Conservation (phyloP, 2,797 vertebrate species). For the Vespertilio murinus region DNA sequence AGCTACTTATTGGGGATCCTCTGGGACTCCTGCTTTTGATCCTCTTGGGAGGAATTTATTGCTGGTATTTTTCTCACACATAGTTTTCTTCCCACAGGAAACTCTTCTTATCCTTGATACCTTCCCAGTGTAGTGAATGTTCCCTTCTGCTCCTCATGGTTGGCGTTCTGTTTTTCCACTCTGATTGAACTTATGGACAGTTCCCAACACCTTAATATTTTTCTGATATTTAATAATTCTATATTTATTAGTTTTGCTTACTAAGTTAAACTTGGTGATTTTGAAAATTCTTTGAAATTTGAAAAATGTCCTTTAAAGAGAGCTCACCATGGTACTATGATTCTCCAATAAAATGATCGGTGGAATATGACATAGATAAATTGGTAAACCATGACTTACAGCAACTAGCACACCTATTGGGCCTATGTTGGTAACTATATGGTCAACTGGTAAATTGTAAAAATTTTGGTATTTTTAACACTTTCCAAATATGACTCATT, state of each 20-base stretch:
- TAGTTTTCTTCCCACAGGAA: not conserved
- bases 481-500: conserved; percentile 26
- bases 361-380: not conserved
- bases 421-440: not conserved
- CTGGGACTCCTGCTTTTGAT: not conserved
- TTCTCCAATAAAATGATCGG: not conserved
- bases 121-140: not conserved
- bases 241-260: conserved; percentile 20
- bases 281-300: not conserved
- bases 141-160: not conserved
- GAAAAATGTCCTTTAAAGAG: not conserved
- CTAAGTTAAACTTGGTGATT: not conserved
- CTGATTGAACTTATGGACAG: not conserved
- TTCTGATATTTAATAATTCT: not conserved
- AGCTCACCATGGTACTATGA: not conserved
- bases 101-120: not conserved
- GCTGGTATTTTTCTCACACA: not conserved
- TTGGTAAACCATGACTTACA: not conserved
- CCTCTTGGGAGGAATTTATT: not conserved
- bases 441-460: not conserved
- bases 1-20: not conserved
- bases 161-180: not conserved
- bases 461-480: conserved; percentile 6
- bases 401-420: not conserved
- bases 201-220: not conserved